Evolutionary conservation across 2,113 vertebrate genomes (phyloP).

Genomic region (Azemiops feae): DNA sequence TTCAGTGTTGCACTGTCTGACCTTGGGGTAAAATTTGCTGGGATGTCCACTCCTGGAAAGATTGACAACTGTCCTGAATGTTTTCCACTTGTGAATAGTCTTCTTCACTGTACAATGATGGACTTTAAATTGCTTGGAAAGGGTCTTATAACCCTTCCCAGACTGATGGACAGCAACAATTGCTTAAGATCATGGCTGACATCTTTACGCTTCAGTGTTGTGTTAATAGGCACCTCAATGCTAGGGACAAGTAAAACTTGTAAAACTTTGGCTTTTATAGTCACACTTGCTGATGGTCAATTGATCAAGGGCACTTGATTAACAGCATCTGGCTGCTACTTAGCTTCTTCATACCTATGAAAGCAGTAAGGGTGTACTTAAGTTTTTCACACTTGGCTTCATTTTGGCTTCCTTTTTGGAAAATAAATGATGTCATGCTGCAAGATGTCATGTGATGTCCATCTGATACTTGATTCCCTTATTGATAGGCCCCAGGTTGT

Average conservation of each 20-base stretch:
- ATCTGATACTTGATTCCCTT: too few species aligned
- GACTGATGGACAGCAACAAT: neutral
- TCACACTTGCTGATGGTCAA: neutral
- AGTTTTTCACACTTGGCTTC: neutral
- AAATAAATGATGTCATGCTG: neutral
- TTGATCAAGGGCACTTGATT: neutral
- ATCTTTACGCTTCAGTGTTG: neutral
- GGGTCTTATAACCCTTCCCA: neutral
- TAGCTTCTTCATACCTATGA: neutral
- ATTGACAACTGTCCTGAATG: neutral
- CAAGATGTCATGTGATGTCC: too few species aligned
- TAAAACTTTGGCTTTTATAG: neutral
- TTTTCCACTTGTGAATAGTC: neutral
- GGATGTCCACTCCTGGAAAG: neutral
- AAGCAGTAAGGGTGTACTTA: neutral
- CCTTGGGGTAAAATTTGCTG: neutral
- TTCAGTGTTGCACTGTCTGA: neutral
- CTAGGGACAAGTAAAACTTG: neutral
- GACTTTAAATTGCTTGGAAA: neutral
- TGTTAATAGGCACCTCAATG: neutral
- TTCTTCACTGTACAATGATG: neutral
- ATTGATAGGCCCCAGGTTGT: too few species aligned
- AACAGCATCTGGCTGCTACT: neutral
- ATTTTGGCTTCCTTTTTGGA: neutral
- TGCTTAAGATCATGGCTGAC: neutral